Base-by-base conservation (phyloP, 37 sponge, comb jelly and placozoan species). In the Ianthella basta region DNA sequence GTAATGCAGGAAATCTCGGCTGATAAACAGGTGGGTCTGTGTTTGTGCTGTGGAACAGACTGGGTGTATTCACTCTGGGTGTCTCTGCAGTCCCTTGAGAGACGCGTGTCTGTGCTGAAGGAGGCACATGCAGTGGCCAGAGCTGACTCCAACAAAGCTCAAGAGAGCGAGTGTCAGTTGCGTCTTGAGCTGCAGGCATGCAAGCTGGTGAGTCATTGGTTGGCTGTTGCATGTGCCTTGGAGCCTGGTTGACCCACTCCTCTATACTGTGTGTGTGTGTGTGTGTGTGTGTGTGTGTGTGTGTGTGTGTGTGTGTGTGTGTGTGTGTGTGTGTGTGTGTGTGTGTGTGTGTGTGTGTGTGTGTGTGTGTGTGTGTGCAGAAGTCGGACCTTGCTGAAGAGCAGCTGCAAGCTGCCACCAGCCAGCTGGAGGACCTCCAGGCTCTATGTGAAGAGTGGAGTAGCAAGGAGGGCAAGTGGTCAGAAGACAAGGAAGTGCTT, bases 401-500 rank as follows among this genome's bases (percentile, higher is more conserved):
- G 29, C 70, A 69, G 34, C 35, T 69, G 35, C 10, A 69, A 2
- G 29, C 70, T 34, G 78, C 54, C 20, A 44, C 37, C 20, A 41
- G 78, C 18, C 44, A 75, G 10, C 23, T 75, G 20, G 54, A 75
- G 53, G 78, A 75, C 44, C 40, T 75, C 20, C 25, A 61, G 64
- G 64, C 25, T 4, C 64, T 29, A 12, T 61, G 25, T 10, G 13
- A 61, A 10, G 25, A 29, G 29, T 36, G 16, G 3, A 23, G 39
- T 2, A 36, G 15, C 15, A 36, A 75, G n/a, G n/a, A 75, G 53
- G 16, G 2, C 24, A 50, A 75, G 54, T 75, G 78, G 78, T 14
- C 24, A 16, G 78, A 75, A 53, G 14, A 19, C 20, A 89, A 83
- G 85, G 35, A 39, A 21, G 37, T 66, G n/a, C 59, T 93, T 66